Percentiles rank a stretch among this genome's conserved stretches.
Evolutionary conservation across 2,888 invertebrate genomes (phyloP).

Genomic region (Mesopsocus fuscifrons): DNA sequence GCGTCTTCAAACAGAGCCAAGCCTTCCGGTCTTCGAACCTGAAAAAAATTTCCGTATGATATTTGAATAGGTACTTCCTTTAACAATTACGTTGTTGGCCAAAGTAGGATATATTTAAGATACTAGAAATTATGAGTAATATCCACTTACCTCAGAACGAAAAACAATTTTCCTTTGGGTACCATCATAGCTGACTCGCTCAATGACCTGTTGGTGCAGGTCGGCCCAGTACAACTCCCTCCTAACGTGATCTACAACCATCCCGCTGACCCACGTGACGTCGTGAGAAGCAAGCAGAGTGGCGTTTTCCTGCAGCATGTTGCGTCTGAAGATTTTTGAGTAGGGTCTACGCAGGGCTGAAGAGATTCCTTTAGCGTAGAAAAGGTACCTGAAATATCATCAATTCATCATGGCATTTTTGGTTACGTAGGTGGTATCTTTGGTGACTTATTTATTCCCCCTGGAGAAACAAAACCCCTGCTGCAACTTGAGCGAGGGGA

Average conservation of each 20-base stretch:
- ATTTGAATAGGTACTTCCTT: too few relatives aligned
- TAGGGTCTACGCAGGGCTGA: constrained; percentile 16
- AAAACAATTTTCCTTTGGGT: constrained; percentile 27
- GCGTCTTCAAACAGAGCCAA: constrained; percentile 45
- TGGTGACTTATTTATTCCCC: too few relatives aligned
- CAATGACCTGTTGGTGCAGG: constrained; percentile 32
- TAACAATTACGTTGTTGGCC: too few relatives aligned
- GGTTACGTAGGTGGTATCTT: too few relatives aligned
- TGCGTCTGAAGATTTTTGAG: constrained; percentile 24
- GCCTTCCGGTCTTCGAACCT: constrained; percentile 1
- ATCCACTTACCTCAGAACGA: constrained; percentile 15
- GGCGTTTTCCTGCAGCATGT: constrained; percentile 32
- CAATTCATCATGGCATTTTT: too few relatives aligned
- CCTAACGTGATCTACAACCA: constrained; percentile 35
- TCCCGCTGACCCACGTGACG: constrained; percentile 32
- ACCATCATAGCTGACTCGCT: constrained; percentile 31
- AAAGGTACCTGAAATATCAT: constrained; percentile 21
- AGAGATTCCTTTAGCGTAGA: constrained; percentile 23
- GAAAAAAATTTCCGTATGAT: neutral
- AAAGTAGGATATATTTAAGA: too few relatives aligned
- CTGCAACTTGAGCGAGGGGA: too few relatives aligned
- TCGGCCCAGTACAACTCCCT: constrained; percentile 59
- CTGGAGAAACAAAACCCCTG: too few relatives aligned
- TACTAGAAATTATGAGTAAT: neutral
- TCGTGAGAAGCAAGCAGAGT: constrained; percentile 24